Conservation (phyloP, 2,797 vertebrate species). For the Scleropages formosus region DNA sequence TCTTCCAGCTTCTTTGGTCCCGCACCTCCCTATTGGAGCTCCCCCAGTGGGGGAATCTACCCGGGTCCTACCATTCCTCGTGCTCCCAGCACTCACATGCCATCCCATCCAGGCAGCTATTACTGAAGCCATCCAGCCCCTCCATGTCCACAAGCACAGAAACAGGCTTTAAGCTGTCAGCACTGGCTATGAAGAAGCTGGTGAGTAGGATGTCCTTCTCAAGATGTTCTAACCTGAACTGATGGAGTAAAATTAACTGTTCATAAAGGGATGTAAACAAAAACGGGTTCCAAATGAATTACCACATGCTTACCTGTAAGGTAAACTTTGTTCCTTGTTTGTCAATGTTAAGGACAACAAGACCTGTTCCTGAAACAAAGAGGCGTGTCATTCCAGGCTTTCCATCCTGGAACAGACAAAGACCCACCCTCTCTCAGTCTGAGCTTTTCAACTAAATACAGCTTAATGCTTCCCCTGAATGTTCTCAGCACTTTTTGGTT, state of each 20-base stretch:
- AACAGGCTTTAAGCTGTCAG: slow-evolving; percentile 38
- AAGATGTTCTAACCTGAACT: not conserved
- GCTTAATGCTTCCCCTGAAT: not conserved
- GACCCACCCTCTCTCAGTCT: not conserved
- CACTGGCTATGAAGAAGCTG: slow-evolving; percentile 41
- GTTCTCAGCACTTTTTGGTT: not conserved
- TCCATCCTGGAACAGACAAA: not conserved
- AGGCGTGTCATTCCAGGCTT: not conserved
- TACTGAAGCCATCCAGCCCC: slow-evolving; percentile 73
- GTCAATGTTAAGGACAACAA: not conserved
- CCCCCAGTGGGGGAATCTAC: slow-evolving; percentile 88
- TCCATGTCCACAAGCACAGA: slow-evolving; percentile 4
- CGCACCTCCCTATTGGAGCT: slow-evolving; percentile 94
- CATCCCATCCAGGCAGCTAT: slow-evolving; percentile 94
- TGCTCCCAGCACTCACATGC: slow-evolving; percentile 89
- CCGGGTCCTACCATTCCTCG: slow-evolving; percentile 88
- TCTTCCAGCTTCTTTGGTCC: slow-evolving; percentile 95
- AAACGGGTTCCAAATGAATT: slow-evolving; percentile 84
- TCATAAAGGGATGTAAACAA: slow-evolving; percentile 54
- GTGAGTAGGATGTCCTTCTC: not conserved
- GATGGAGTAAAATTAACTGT: slow-evolving; percentile 53
- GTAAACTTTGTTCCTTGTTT: slow-evolving; percentile 16
- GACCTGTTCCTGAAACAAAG: too few species aligned
- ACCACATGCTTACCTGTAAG: slow-evolving; percentile 72
- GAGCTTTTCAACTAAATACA: not conserved